Evolutionary conservation across 2,888 invertebrate genomes (phyloP).

Genomic region (Aleiodes testaceus): DNA sequence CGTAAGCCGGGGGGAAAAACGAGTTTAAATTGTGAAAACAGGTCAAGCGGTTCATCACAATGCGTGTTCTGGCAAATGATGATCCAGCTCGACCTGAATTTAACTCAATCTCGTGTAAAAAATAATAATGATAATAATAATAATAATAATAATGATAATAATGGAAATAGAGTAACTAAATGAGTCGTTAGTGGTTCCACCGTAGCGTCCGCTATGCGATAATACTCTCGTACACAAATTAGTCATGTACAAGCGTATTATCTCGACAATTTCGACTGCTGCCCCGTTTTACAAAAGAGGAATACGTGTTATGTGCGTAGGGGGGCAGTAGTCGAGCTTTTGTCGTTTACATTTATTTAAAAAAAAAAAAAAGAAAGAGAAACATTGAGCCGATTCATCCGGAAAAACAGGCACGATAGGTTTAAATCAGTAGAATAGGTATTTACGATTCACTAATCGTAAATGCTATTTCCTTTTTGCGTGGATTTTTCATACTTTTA

Average conservation of each 20-base stretch:
- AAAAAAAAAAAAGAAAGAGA: constrained; percentile 7
- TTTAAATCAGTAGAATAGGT: constrained; percentile 18
- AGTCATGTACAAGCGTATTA: constrained; percentile 10
- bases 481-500: too few relatives aligned
- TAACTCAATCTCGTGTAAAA: constrained; percentile 1
- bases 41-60: constrained; percentile 44
- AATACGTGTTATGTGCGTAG: background rate
- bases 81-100: constrained; percentile 45
- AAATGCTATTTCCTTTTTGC: background rate
- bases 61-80: constrained; percentile 25
- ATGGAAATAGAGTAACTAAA: constrained; percentile 32
- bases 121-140: constrained; percentile 22
- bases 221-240: constrained; percentile 5
- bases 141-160: constrained; percentile 19
- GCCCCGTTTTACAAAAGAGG: background rate
- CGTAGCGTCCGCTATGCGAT: constrained; percentile 66
- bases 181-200: constrained; percentile 49
- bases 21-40: constrained; percentile 33
- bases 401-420: constrained; percentile 6
- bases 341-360: background rate
- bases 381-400: constrained; percentile 7
- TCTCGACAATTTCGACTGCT: constrained; percentile 32
- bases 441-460: constrained; percentile 12
- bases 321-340: constrained; percentile 14
- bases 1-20: constrained; percentile 5